These are phyloP conservation scores for Leuciscus waleckii DNA, from an alignment of 2,797 vertebrate genomes.

Conservation along the genomic window DNA sequence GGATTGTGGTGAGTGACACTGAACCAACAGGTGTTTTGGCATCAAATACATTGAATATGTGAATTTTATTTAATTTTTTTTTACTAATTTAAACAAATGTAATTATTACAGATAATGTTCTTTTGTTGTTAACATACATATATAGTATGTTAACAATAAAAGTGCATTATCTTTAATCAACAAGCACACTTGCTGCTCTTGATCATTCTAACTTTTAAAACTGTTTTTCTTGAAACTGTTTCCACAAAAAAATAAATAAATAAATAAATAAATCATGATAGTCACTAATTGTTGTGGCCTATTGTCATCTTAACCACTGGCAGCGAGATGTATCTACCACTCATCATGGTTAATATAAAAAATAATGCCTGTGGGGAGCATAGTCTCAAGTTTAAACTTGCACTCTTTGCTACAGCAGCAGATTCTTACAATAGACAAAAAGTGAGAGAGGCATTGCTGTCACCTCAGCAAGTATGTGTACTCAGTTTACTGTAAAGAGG, in stretches of 20 bases:
- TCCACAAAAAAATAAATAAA: too few relatives aligned
- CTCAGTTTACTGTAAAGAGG: neutral
- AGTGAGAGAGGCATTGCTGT: neutral
- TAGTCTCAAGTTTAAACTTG: slow-evolving; percentile 29
- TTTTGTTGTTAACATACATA: neutral
- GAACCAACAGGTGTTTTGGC: neutral
- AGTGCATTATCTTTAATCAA: too few relatives aligned
- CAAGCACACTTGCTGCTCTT: too few relatives aligned
- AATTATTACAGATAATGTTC: neutral
- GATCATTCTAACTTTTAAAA: too few relatives aligned
- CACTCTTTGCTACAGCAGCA: neutral
- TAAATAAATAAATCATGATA: neutral
- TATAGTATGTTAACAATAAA: too few relatives aligned
- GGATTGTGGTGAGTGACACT: slow-evolving; percentile 53
- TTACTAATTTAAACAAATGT: neutral
- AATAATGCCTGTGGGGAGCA: slow-evolving; percentile 30
- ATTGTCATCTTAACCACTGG: neutral
- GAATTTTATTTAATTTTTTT: neutral
- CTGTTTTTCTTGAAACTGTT: too few relatives aligned
- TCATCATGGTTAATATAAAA: neutral
- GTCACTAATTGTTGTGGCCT: neutral
- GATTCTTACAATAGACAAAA: neutral
- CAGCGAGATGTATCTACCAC: neutral
- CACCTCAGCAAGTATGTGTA: neutral
- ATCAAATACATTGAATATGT: neutral